Conservation (phyloP, 2,888 invertebrate species). For the Apomyelois bistriatella region DNA sequence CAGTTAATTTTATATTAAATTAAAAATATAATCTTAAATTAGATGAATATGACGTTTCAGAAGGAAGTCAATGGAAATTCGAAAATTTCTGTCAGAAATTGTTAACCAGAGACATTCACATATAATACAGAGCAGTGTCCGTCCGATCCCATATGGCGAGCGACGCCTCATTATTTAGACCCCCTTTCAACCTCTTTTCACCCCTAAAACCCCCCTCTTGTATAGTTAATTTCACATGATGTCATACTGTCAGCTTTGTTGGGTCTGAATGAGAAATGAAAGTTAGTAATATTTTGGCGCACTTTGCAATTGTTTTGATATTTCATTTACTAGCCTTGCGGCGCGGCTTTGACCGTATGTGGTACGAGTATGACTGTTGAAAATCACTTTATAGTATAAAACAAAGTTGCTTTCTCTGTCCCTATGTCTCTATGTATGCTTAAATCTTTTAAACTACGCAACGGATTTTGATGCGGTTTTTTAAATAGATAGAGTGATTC, state of each 20-base stretch:
- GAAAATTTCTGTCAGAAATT: background rate
- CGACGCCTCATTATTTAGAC: constrained; percentile 16
- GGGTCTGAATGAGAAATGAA: constrained; percentile 4
- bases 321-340: no score
- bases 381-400: no score
- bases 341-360: no score
- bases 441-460: no score
- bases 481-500: no score
- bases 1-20: no score
- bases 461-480: no score
- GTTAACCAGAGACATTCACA: background rate
- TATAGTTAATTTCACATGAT: constrained; percentile 14
- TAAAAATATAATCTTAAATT: no score
- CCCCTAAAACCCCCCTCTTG: background rate
- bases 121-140: constrained; percentile 8
- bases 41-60: no score
- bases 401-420: no score
- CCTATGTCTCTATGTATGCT: no score
- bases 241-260: constrained; percentile 6
- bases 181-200: constrained; percentile 8
- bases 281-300: constrained; percentile 3
- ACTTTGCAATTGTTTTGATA: background rate
- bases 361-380: no score
- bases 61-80: background rate
- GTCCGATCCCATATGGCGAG: constrained; percentile 17